These are phyloP conservation scores for Proteles cristata DNA, from an alignment of 2,113 vertebrate genomes.

Conservation along the genomic window DNA sequence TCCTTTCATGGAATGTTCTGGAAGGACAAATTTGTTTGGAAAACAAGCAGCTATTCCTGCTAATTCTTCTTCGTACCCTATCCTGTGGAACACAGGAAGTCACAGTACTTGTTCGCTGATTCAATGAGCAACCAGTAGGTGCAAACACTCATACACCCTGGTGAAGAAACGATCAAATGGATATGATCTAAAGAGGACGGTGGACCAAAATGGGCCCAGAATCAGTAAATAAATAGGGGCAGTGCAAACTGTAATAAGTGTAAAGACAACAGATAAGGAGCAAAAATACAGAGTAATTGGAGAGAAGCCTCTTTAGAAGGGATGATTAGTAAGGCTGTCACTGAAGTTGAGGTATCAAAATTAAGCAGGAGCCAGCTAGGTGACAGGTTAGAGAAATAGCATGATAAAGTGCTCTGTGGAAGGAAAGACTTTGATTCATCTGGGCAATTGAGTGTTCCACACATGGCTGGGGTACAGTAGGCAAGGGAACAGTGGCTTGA, in stretches of 20 bases:
- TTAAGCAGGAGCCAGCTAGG: background rate
- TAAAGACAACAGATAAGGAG: background rate
- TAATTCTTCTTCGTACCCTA: background rate
- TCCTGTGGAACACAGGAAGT: background rate
- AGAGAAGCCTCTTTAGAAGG: background rate
- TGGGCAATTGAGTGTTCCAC: background rate
- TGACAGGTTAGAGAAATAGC: background rate
- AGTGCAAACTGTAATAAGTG: background rate
- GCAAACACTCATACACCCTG: no score
- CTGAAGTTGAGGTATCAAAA: background rate
- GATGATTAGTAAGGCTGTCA: background rate
- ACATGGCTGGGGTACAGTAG: no score
- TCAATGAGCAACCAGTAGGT: background rate
- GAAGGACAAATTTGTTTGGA: background rate
- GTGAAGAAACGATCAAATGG: background rate
- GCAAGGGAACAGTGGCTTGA: background rate
- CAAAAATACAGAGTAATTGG: background rate
- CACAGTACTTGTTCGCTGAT: background rate
- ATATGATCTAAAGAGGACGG: background rate
- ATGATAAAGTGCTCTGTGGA: background rate
- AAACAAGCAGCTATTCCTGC: background rate
- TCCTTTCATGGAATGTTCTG: background rate
- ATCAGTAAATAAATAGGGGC: background rate
- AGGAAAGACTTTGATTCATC: background rate
- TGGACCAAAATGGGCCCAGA: background rate